Evolutionary conservation across 2,888 invertebrate genomes (phyloP).

Genomic region (Mamestra brassicae): DNA sequence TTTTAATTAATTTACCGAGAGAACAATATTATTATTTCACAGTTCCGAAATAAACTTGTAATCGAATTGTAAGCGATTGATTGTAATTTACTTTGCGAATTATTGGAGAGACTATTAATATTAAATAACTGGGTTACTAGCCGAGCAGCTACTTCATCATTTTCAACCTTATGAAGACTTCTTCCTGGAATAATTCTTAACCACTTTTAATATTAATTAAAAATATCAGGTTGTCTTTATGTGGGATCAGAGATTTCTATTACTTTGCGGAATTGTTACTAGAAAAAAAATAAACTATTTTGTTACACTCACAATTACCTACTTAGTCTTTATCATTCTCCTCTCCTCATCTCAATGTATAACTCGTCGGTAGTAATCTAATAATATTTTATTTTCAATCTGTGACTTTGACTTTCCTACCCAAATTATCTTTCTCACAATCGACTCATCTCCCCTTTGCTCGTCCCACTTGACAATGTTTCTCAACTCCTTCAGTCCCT

Average conservation of each 20-base stretch:
- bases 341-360: no score
- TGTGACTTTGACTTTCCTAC: no score
- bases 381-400: no score
- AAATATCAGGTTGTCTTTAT: neutral
- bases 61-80: constrained; percentile 47
- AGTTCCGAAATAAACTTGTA: constrained; percentile 48
- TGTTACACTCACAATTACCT: no score
- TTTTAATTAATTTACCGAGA: constrained; percentile 57
- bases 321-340: no score
- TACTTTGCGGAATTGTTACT: no score
- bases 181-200: neutral
- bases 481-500: no score
- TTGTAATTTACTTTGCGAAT: constrained; percentile 32
- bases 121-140: constrained; percentile 10
- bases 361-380: no score
- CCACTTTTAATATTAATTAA: neutral
- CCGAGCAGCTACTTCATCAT: neutral
- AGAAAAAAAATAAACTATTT: no score
- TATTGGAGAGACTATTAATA: constrained; percentile 12
- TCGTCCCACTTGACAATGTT: no score
- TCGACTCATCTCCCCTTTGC: no score
- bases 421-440: neutral
- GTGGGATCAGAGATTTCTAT: no score
- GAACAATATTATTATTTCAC: constrained; percentile 44
- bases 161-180: neutral